phyloP scores from a whole-genome alignment of 2,113 vertebrate genomes.

The Cynoglossus semilaevis region DNA sequence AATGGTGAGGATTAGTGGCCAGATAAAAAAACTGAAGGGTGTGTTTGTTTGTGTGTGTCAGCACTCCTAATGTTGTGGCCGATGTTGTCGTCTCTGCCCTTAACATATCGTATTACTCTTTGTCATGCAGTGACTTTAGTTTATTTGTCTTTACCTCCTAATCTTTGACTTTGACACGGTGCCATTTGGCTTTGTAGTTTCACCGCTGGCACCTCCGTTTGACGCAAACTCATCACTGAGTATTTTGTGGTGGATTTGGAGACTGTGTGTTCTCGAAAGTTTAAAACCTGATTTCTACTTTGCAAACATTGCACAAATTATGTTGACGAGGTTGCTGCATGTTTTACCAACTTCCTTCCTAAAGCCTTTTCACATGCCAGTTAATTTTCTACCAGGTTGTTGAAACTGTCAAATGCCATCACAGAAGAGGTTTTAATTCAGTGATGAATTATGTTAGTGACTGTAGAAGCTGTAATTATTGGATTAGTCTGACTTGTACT shows the following conservation, averaged over 20 bases:
- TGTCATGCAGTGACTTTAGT: too few species aligned
- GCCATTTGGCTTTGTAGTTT: not conserved
- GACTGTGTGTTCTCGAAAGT: not conserved
- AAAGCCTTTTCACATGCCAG: not conserved
- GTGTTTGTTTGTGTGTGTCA: not conserved
- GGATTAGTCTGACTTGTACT: too few species aligned
- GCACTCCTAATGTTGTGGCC: constrained; percentile 4
- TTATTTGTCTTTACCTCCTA: too few species aligned
- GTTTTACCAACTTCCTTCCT: not conserved
- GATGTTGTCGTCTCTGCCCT: not conserved
- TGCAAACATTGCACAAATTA: constrained; percentile 2
- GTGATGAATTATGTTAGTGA: not conserved
- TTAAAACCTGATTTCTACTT: not conserved
- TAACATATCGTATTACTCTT: not conserved
- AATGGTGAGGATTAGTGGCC: not conserved
- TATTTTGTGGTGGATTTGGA: not conserved
- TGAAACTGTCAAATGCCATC: not conserved
- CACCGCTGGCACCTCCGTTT: not conserved
- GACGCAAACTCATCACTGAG: not conserved
- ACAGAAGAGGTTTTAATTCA: not conserved
- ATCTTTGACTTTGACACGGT: too few species aligned
- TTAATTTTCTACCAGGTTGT: not conserved
- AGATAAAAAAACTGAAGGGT: not conserved
- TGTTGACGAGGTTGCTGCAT: not conserved
- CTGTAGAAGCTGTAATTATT: too few species aligned